Evolutionary conservation across 2,888 invertebrate genomes (phyloP).

Genomic region (Tubiluchus corallicola): DNA sequence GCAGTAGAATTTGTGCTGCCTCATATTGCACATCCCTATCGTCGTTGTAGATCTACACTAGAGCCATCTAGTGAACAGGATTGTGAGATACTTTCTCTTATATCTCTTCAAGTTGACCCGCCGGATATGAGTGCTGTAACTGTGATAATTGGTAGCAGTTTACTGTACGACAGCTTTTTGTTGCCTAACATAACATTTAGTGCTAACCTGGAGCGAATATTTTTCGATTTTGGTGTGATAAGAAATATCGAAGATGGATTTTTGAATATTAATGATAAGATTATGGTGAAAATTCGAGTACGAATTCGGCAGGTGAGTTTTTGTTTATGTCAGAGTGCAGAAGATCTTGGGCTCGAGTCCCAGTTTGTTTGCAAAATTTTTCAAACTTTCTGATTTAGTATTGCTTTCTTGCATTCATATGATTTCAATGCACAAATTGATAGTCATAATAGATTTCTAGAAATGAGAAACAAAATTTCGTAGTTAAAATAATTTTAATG

Average conservation of each 20-base stretch:
- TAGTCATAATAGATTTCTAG: no score
- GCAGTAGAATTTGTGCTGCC: background rate
- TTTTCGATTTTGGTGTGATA: constrained; percentile 1
- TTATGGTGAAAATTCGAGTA: background rate
- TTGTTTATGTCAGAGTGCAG: no score
- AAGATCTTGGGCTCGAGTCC: no score
- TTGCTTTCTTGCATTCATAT: no score
- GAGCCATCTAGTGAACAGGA: no score
- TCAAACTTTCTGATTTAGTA: no score
- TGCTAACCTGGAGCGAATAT: constrained; percentile 3
- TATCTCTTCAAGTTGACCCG: background rate
- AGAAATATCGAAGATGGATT: background rate
- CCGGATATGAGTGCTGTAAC: background rate
- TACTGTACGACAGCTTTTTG: background rate
- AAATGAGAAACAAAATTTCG: no score
- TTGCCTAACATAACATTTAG: background rate
- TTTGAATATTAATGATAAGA: background rate
- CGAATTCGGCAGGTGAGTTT: background rate
- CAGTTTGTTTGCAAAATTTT: no score
- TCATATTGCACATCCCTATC: background rate
- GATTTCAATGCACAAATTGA: no score
- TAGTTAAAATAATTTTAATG: no score
- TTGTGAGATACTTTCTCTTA: no score
- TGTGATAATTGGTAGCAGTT: background rate
- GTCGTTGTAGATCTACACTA: no score